phyloP scores from a whole-genome alignment of 2,113 vertebrate species.

The Campylorhamphus procurvoides region DNA sequence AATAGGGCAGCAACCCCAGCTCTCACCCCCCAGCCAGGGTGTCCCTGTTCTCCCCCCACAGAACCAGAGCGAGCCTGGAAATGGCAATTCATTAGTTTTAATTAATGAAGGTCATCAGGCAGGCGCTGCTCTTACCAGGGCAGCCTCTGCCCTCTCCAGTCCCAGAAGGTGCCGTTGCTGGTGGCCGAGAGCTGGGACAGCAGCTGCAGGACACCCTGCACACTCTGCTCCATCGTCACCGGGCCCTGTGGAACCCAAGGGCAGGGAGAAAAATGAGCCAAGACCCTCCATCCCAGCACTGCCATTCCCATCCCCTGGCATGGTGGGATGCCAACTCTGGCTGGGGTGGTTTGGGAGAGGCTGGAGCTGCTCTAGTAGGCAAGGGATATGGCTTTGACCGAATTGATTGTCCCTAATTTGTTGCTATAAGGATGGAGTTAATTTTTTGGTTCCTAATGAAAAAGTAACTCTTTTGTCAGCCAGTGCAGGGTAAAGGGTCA shows the following conservation, averaged over 20 bases:
- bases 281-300: not conserved
- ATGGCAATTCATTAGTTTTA: not conserved
- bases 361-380: not conserved
- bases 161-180: slow-evolving; percentile 51
- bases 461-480: not conserved
- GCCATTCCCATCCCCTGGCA: accelerated
- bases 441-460: not conserved
- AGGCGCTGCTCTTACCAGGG: slow-evolving; percentile 2
- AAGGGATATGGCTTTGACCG: accelerated
- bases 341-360: not conserved
- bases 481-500: not conserved
- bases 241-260: not conserved
- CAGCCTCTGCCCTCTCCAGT: slow-evolving; percentile 49
- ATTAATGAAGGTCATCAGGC: not conserved
- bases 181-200: not conserved
- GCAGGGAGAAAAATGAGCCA: not conserved
- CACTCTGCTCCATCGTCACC: not conserved
- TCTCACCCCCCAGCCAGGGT: accelerated
- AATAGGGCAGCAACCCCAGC: accelerated
- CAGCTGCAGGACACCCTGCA: not conserved
- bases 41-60: accelerated
- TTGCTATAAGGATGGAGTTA: not conserved
- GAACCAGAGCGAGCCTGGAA: not conserved
- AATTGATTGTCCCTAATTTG: not conserved
- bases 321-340: accelerated